Evolutionary conservation across 2,113 vertebrate species (phyloP).

Genomic region (Sitta europaea): DNA sequence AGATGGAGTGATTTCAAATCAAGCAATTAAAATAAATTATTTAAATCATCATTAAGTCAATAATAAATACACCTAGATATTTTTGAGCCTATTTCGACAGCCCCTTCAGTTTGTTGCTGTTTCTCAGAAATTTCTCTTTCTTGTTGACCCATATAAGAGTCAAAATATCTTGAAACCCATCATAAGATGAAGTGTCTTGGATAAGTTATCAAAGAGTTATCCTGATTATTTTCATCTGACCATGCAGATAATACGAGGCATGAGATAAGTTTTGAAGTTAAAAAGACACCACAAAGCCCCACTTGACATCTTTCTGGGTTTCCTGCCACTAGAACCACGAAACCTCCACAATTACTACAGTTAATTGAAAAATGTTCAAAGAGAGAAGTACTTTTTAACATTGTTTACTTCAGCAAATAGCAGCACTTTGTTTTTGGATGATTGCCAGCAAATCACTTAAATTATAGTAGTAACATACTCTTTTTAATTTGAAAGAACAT

Average conservation of each 20-base stretch:
- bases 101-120: not conserved
- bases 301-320: not conserved
- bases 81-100: not conserved
- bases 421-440: constrained; percentile 26
- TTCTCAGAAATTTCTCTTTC: not conserved
- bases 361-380: not conserved
- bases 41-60: constrained; percentile 30
- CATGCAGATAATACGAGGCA: not conserved
- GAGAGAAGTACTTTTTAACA: not conserved
- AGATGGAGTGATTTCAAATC: not conserved
- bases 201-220: not conserved
- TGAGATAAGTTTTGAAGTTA: not conserved
- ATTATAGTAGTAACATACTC: not conserved
- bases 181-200: not conserved
- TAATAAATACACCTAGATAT: not conserved
- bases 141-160: not conserved
- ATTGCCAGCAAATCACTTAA: constrained; percentile 12
- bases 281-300: not conserved
- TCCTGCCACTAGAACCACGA: not conserved
- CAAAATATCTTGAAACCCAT: not conserved
- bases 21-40: constrained; percentile 39
- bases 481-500: not conserved
- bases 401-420: constrained; percentile 34
- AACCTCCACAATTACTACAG: not conserved
- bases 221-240: not conserved